A percentile compares a stretch with the other conserved stretches of the same genome.
These are phyloP conservation scores for Proterorhinus semilunaris DNA, from an alignment of 2,113 vertebrate species.

Conservation along the genomic window DNA sequence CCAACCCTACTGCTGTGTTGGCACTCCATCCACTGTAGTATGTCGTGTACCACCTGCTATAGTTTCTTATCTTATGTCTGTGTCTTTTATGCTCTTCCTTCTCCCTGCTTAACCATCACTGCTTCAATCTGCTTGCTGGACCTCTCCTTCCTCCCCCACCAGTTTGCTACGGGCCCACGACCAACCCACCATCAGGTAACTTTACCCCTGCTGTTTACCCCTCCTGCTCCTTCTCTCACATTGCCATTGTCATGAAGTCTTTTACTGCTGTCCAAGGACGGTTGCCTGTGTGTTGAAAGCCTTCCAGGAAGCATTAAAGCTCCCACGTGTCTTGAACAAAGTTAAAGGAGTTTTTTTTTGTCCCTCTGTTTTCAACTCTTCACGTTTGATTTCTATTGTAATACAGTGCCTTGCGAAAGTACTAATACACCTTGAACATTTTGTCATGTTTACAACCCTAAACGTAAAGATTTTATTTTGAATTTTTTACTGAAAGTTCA, in stretches of 20 bases:
- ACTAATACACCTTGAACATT: too few species aligned
- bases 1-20: slow-evolving; percentile 1
- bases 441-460: too few species aligned
- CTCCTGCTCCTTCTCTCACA: slow-evolving; percentile 41
- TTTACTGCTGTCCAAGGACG: slow-evolving; percentile 36
- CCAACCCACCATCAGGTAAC: slow-evolving; percentile 98
- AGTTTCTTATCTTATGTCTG: slow-evolving; percentile 70
- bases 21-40: slow-evolving; percentile 42
- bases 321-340: slow-evolving; percentile 23
- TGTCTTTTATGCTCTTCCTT: slow-evolving; percentile 58
- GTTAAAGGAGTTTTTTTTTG: slow-evolving; percentile 22
- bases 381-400: slow-evolving; percentile 24
- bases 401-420: too few species aligned
- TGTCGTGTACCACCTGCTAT: slow-evolving; percentile 43
- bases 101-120: slow-evolving; percentile 82
- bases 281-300: slow-evolving; percentile 34
- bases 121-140: slow-evolving; percentile 89
- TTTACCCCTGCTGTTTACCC: slow-evolving; percentile 71
- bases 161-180: slow-evolving; percentile 98
- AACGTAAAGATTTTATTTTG: too few species aligned
- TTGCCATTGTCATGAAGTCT: slow-evolving; percentile 50
- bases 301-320: slow-evolving; percentile 13
- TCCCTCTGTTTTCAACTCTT: background rate
- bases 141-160: slow-evolving; percentile 82
- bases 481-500: too few species aligned